Evolutionary conservation across 1,140 invertebrate genomes (phyloP).

Genomic region (Plodia interpunctella): DNA sequence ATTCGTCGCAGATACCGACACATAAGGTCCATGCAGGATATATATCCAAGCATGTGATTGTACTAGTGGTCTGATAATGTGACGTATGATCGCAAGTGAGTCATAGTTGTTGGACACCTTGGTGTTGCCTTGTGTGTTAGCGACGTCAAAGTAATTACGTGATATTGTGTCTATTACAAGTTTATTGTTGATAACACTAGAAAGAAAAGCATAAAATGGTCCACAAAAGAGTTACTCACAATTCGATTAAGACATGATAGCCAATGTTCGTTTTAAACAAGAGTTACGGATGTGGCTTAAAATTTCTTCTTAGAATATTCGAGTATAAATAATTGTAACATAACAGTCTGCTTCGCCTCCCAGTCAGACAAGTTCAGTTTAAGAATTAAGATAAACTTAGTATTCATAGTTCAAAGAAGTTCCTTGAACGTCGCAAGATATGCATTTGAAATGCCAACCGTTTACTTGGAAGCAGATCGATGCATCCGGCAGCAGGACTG

Average conservation of each 20-base stretch:
- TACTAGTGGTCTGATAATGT: background rate
- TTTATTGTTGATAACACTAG: too few species aligned
- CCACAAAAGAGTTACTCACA: background rate
- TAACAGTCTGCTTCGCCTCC: too few species aligned
- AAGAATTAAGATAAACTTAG: background rate
- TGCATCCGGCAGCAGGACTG: background rate
- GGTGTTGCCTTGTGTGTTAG: background rate
- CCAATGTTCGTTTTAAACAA: too few species aligned
- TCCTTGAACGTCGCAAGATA: background rate
- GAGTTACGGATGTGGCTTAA: too few species aligned
- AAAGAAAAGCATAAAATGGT: too few species aligned
- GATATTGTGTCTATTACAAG: background rate
- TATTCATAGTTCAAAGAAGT: background rate
- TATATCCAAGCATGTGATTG: too few species aligned
- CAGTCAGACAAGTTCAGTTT: background rate
- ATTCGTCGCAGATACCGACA: too few species aligned
- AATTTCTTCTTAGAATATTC: too few species aligned
- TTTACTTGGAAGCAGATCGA: constrained; percentile 2
- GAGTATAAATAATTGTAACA: too few species aligned
- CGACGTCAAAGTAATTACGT: too few species aligned
- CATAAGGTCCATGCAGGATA: too few species aligned
- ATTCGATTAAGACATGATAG: too few species aligned
- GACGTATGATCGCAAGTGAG: background rate
- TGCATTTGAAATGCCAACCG: background rate
- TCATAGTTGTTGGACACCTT: background rate